These are phyloP conservation scores for Sakesphorus luctuosus DNA, from an alignment of 2,113 vertebrate genomes.

Conservation along the genomic window DNA sequence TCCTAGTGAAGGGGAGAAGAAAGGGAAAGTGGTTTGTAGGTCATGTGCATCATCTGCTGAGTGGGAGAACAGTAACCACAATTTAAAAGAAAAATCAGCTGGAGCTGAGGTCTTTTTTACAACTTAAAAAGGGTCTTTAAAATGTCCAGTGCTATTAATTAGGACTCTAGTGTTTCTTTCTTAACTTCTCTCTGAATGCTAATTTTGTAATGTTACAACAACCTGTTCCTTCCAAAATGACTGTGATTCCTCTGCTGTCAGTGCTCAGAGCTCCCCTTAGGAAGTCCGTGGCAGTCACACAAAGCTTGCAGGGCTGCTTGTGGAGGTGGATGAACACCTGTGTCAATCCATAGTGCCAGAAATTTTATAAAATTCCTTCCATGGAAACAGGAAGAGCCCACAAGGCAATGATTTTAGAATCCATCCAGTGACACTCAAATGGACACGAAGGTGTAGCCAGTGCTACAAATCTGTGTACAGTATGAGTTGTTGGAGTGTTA, in stretches of 20 bases:
- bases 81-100: background rate
- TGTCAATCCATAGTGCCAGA: background rate
- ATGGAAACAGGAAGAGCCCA: background rate
- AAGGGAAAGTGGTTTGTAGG: background rate
- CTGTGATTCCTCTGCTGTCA: background rate
- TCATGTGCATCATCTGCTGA: background rate
- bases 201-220: background rate
- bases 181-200: background rate
- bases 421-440: background rate
- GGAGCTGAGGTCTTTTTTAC: background rate
- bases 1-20: background rate
- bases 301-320: background rate
- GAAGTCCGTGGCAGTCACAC: background rate
- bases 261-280: background rate
- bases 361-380: background rate
- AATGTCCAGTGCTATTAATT: background rate
- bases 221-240: background rate
- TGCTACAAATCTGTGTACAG: background rate
- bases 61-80: background rate
- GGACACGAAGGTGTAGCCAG: background rate
- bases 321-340: background rate
- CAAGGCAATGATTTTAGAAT: background rate
- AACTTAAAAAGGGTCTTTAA: background rate
- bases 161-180: background rate
- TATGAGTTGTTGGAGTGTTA: background rate